Base-by-base conservation (phyloP, 2,888 invertebrate species). In the Drosophila paramelanica region DNA sequence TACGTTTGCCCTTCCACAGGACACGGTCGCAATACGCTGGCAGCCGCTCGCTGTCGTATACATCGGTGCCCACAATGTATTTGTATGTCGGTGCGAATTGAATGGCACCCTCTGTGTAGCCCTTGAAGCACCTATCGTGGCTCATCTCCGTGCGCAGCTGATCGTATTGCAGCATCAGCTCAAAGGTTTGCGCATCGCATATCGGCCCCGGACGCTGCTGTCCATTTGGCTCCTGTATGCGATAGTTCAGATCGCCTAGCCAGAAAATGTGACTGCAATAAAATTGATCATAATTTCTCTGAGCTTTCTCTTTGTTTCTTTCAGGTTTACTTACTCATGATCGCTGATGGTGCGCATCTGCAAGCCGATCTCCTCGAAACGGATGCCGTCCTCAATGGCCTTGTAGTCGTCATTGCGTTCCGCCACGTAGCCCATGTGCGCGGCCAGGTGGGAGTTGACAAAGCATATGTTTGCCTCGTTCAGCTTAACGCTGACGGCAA, bases 1-100 rank as follows among this genome's bases (percentile, higher is more conserved):
- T 96, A 14, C 95, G 94, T 13, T 95, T 95, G 6, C 98, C 98
- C 93, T 95, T 96, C 96, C 97, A 99, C 66, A 99, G 94, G 78
- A 99, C 95, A 66, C 99, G 94, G 93, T 99, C 99, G 92, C 99
- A 99, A 97, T 99, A 99, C 1, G 99, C 99, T 0, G 99, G 99
- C 2, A 97, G 96, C 80, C 99, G 94, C 72, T 99, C 99, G 93
- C 98, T 96, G 91, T 99, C 99, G 95, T 97, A 99, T 80, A 96
- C 95, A 90, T 98, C 98, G 1, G 98, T 97, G 4, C 98, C 98
- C 5, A 97, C 95, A 92, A 99, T 98, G 93, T 98, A 99, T 92
- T 99, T 99, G 93, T 99, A 99, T 0, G 99, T 99, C 0, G 99
- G 99, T 81, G 95, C 95, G 92, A 99, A 99, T 62, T 93, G 95